phyloP scores from a whole-genome alignment of 2,888 invertebrate species.

The Hypolimnas misippus region DNA sequence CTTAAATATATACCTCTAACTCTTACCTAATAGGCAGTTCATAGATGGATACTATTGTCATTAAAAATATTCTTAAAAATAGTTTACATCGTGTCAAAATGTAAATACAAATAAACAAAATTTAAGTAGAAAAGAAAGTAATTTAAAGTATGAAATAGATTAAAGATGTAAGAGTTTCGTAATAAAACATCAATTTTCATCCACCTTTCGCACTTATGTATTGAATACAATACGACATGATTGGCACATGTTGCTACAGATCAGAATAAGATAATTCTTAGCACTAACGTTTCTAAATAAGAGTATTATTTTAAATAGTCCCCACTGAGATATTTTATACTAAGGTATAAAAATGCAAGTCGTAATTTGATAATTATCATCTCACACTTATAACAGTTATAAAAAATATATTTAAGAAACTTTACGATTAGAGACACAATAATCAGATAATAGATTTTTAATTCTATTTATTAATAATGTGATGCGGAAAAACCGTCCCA shows the following conservation, averaged over 20 bases:
- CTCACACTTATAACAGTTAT: not conserved
- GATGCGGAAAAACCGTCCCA: not conserved
- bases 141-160: not conserved
- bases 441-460: not conserved
- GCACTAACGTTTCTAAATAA: conserved; percentile 12
- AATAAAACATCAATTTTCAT: conserved; percentile 16
- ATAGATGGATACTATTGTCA: conserved; percentile 51
- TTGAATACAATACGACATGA: conserved; percentile 30
- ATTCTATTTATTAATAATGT: not conserved
- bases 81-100: conserved; percentile 50
- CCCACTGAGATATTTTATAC: conserved; percentile 25
- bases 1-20: conserved; percentile 49
- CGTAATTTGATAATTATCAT: not conserved
- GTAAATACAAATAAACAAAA: conserved; percentile 35
- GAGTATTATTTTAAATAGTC: conserved; percentile 29
- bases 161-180: conserved; percentile 11
- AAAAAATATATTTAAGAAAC: not conserved
- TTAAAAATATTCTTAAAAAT: conserved; percentile 37
- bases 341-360: not conserved
- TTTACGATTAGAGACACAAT: not conserved
- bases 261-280: conserved; percentile 12
- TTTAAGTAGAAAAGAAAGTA: conserved; percentile 2
- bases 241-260: conserved; percentile 37
- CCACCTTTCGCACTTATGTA: conserved; percentile 17
- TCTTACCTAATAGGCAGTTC: conserved; percentile 51